These are phyloP conservation scores for Drosophila diplacantha DNA, from an alignment of 2,888 invertebrate species.

Conservation along the genomic window DNA sequence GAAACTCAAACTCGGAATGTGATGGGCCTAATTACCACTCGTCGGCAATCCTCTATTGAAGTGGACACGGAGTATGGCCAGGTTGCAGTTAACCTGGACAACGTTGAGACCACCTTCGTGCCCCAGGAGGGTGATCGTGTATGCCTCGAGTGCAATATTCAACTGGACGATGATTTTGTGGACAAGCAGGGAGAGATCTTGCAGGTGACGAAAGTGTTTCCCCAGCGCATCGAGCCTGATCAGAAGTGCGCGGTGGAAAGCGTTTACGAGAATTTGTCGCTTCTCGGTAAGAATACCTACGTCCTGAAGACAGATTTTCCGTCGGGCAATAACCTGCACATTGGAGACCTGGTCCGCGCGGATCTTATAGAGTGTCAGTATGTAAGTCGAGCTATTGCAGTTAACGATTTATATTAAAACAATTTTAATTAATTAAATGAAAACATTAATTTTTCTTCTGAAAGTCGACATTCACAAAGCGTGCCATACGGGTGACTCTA, in stretches of 20 bases:
- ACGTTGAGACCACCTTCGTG: conserved; percentile 81
- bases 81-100: conserved; percentile 82
- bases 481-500: conserved; percentile 65
- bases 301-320: conserved; percentile 81
- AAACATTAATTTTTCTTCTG: neutral
- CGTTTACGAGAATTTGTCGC: conserved; percentile 79
- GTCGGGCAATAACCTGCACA: conserved; percentile 79
- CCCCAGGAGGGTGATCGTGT: conserved; percentile 86
- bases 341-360: conserved; percentile 82
- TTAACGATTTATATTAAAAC: neutral
- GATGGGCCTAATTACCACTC: conserved; percentile 56
- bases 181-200: conserved; percentile 80
- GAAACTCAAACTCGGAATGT: conserved; percentile 70
- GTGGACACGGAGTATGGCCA: conserved; percentile 77
- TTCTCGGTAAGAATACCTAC: conserved; percentile 81
- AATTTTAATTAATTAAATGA: neutral
- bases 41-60: conserved; percentile 50
- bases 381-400: conserved; percentile 49
- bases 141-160: conserved; percentile 81
- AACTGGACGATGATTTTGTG: conserved; percentile 80
- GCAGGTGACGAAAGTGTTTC: conserved; percentile 81
- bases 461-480: conserved; percentile 76
- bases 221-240: conserved; percentile 80
- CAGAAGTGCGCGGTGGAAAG: conserved; percentile 77
- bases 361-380: conserved; percentile 86